phyloP scores from a whole-genome alignment of 2,113 vertebrate species.

The Falco punctatus region DNA sequence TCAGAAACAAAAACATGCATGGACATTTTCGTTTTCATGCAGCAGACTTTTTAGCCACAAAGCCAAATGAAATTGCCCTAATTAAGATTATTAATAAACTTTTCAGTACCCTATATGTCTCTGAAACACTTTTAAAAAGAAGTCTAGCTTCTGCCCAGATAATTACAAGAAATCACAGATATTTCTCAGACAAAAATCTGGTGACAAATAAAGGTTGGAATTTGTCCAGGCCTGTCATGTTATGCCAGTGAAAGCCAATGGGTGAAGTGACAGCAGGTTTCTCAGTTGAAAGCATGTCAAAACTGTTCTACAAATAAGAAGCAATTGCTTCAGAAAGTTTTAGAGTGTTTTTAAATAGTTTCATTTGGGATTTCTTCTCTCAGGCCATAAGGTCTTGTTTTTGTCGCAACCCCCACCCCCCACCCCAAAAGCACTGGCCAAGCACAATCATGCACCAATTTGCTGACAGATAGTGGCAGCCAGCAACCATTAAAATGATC shows the following conservation, averaged over 20 bases:
- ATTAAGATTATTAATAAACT: neutral
- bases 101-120: neutral
- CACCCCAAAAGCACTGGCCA: neutral
- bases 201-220: neutral
- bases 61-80: neutral
- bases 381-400: neutral
- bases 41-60: neutral
- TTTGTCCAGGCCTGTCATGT: neutral
- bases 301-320: neutral
- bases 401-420: neutral
- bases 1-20: neutral
- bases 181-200: neutral
- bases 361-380: conserved; percentile 4
- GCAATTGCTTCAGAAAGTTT: neutral
- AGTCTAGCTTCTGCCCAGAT: neutral
- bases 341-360: conserved; percentile 2
- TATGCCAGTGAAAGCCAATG: neutral
- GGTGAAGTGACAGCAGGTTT: neutral
- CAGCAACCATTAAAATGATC: neutral
- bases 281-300: conserved; percentile 1
- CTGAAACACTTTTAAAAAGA: neutral
- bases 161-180: neutral
- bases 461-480: neutral
- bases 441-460: neutral
- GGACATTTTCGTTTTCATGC: neutral